Evolutionary conservation across 2,797 vertebrate species (phyloP).

Genomic region (Aselliscus stoliczkanus): DNA sequence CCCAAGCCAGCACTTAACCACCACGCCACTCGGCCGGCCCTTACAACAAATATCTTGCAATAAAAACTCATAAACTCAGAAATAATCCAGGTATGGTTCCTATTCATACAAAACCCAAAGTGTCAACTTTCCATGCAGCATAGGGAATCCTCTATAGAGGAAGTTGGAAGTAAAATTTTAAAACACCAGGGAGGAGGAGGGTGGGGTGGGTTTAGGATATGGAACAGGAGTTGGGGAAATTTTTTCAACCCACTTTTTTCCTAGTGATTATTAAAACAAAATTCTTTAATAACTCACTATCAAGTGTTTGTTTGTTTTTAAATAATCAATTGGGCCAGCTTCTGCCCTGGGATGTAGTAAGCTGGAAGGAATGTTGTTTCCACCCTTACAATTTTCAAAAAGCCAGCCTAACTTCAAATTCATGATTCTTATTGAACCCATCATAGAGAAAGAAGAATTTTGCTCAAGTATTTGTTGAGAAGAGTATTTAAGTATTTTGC

Average conservation of each 20-base stretch:
- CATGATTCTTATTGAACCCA: neutral
- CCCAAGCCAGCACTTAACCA: too few relatives aligned
- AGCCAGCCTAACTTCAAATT: neutral
- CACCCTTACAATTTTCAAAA: neutral
- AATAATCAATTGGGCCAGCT: neutral
- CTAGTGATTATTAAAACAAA: conserved; percentile 24
- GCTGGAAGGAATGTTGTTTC: neutral
- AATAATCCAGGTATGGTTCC: neutral
- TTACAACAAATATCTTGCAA: neutral
- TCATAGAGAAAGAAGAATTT: neutral
- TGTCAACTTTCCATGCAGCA: neutral
- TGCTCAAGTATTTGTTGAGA: conserved; percentile 21
- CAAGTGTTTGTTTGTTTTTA: conserved; percentile 16
- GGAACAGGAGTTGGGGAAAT: neutral
- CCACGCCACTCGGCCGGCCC: too few relatives aligned
- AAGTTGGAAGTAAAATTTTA: conserved; percentile 29
- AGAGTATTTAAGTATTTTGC: conserved; percentile 1
- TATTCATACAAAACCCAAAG: conserved; percentile 24
- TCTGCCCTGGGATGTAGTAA: neutral
- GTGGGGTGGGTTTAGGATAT: neutral
- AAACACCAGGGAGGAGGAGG: neutral
- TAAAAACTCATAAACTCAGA: neutral
- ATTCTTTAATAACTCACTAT: neutral
- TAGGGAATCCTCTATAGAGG: neutral
- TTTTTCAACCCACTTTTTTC: neutral